Evolutionary conservation across 1,140 invertebrate species (phyloP).

Genomic region (Dendroctonus valens): DNA sequence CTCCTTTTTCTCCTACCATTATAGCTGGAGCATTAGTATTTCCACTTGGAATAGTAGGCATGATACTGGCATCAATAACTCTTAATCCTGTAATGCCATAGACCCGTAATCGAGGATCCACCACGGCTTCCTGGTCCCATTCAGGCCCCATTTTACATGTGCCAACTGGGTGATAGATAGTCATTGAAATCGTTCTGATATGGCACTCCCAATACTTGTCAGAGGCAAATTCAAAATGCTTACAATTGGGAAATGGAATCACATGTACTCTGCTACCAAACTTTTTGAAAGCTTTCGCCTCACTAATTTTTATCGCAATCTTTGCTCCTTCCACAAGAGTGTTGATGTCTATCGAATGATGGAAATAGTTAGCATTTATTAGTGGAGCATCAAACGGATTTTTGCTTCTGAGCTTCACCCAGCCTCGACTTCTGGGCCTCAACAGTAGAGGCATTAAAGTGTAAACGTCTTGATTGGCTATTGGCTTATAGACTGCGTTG

Average conservation of each 20-base stretch:
- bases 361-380: slow-evolving; percentile 88
- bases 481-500: slow-evolving; percentile 72
- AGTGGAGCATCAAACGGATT: slow-evolving; percentile 84
- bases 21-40: slow-evolving; percentile 52
- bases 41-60: slow-evolving; percentile 73
- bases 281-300: slow-evolving; percentile 75
- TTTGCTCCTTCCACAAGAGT: slow-evolving; percentile 77
- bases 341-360: slow-evolving; percentile 72
- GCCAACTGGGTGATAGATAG: slow-evolving; percentile 80
- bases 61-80: slow-evolving; percentile 85
- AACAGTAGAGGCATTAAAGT: slow-evolving; percentile 80
- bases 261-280: slow-evolving; percentile 75
- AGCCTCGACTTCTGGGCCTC: slow-evolving; percentile 76
- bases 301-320: slow-evolving; percentile 67
- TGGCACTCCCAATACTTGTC: slow-evolving; percentile 85
- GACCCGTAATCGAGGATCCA: slow-evolving; percentile 75
- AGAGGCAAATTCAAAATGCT: slow-evolving; percentile 66
- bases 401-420: slow-evolving; percentile 67
- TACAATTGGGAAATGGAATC: slow-evolving; percentile 76
- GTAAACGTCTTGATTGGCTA: slow-evolving; percentile 68
- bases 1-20: slow-evolving; percentile 52
- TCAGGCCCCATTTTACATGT: slow-evolving; percentile 83
- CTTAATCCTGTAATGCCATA: slow-evolving; percentile 74
- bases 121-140: slow-evolving; percentile 73
- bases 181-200: slow-evolving; percentile 81